Conservation (phyloP, 2,113 vertebrate genomes). For the Gymnogyps californianus region DNA sequence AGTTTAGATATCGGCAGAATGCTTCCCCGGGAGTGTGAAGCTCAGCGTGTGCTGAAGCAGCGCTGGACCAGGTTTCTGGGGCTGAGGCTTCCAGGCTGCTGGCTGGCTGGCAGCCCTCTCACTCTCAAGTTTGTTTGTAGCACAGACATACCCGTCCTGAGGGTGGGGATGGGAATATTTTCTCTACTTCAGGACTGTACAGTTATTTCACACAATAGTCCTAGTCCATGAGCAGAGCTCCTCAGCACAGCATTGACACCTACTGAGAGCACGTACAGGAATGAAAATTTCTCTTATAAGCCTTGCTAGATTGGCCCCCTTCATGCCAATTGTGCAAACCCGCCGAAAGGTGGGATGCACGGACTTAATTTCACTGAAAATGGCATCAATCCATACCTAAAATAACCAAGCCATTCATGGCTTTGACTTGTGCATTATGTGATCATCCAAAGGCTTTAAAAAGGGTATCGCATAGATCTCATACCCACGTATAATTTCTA, state of each 20-base stretch:
- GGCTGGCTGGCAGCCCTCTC: background rate
- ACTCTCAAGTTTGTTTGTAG: background rate
- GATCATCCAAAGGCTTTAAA: background rate
- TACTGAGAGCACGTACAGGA: background rate
- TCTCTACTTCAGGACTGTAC: background rate
- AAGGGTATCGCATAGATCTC: background rate
- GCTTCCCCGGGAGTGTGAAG: background rate
- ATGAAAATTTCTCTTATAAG: background rate
- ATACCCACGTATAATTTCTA: background rate
- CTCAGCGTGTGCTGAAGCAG: background rate
- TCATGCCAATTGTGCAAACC: background rate
- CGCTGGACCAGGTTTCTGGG: background rate
- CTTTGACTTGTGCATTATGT: background rate
- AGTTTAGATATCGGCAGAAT: background rate
- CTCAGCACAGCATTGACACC: background rate
- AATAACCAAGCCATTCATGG: background rate
- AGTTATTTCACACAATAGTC: background rate
- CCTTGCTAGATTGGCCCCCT: background rate
- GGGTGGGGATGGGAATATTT: background rate
- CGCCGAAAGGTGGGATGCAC: accelerated
- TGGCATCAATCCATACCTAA: background rate
- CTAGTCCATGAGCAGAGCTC: background rate
- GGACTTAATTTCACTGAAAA: background rate
- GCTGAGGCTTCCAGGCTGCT: background rate
- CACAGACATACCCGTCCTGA: background rate